phyloP scores from a whole-genome alignment of 1,140 invertebrate genomes.

The Thalassaphorura encarpata region DNA sequence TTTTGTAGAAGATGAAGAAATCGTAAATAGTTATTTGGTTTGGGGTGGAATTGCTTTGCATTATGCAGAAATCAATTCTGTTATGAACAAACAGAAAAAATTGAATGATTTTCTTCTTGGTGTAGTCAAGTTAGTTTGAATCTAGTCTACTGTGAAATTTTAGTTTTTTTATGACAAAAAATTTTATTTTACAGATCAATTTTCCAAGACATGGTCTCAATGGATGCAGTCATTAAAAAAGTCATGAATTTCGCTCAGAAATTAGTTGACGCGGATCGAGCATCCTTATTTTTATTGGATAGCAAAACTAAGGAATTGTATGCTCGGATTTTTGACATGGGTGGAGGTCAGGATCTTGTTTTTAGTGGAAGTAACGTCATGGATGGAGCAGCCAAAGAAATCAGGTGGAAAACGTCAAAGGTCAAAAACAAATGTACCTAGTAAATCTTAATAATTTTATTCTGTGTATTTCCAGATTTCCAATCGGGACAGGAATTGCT shows the following conservation, averaged over 20 bases:
- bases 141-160: too few relatives aligned
- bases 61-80: conserved; percentile 43
- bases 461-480: conserved; percentile 41
- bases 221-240: conserved; percentile 69
- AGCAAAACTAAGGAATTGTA: conserved; percentile 60
- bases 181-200: conserved; percentile 45
- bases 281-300: conserved; percentile 66
- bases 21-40: conserved; percentile 49
- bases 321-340: conserved; percentile 42
- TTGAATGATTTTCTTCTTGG: conserved; percentile 59
- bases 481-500: conserved; percentile 53
- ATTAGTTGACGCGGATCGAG: conserved; percentile 67
- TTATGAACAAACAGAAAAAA: conserved; percentile 53
- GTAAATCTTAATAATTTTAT: background rate
- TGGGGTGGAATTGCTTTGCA: conserved; percentile 49
- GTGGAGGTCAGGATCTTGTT: background rate
- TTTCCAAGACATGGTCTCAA: conserved; percentile 72
- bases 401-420: background rate
- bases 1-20: conserved; percentile 57
- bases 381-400: background rate
- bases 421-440: too few relatives aligned
- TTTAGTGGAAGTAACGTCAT: background rate
- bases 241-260: conserved; percentile 71
- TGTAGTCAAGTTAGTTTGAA: conserved; percentile 46
- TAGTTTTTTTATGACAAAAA: background rate